A percentile compares a stretch with the other conserved stretches of the same genome.
Evolutionary conservation across 2,113 vertebrate species (phyloP).

Genomic region (Chlamydotis undulata): DNA sequence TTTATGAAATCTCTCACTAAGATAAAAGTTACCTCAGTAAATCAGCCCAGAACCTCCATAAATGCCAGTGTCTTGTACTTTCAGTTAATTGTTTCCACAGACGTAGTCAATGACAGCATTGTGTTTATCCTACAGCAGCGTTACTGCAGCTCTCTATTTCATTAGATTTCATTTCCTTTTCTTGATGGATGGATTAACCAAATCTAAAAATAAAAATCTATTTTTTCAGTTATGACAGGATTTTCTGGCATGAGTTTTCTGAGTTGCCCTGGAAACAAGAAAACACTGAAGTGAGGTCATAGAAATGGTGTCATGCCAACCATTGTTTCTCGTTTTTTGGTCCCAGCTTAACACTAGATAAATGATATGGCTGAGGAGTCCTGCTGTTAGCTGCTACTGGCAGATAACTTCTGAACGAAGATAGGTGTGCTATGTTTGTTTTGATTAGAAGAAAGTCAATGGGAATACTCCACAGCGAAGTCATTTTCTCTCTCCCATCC

Average conservation of each 20-base stretch:
- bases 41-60: neutral
- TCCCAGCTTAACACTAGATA: neutral
- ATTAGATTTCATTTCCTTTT: neutral
- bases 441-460: neutral
- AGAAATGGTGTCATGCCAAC: neutral
- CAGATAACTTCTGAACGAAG: neutral
- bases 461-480: neutral
- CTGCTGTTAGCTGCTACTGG: neutral
- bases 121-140: neutral
- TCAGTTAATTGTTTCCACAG: neutral
- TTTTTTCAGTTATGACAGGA: neutral
- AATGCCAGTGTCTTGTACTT: neutral
- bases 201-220: neutral
- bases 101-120: neutral
- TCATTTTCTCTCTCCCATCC: neutral
- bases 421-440: neutral
- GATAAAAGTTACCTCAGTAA: neutral
- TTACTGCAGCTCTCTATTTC: neutral
- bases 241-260: conserved; percentile 4
- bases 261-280: conserved; percentile 31
- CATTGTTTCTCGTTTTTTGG: neutral
- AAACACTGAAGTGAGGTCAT: neutral
- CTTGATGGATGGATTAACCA: neutral
- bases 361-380: neutral
- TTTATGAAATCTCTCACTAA: neutral